A percentile compares a stretch with the other conserved stretches of the same genome.
These are phyloP conservation scores for Rhombomys opimus DNA, from an alignment of 2,113 vertebrate genomes.

Conservation along the genomic window DNA sequence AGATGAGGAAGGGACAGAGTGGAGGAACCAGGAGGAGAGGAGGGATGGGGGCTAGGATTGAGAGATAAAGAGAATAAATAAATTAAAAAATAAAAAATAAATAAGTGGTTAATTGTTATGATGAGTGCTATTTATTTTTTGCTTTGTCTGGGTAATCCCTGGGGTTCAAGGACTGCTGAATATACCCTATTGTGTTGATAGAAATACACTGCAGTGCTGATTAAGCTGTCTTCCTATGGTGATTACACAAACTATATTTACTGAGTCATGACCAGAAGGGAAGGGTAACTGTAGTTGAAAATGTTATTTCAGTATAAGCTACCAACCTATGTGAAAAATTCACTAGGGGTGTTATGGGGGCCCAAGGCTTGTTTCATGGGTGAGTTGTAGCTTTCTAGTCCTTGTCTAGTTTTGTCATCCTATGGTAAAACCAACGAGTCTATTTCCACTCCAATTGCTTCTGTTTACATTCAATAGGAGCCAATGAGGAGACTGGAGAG, in stretches of 20 bases:
- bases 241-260: no score
- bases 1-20: no score
- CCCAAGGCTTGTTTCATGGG: accelerated
- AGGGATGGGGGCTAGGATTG: no score
- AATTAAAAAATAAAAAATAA: no score
- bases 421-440: background rate
- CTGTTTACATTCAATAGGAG: accelerated
- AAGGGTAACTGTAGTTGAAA: background rate
- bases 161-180: background rate
- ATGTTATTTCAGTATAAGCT: background rate
- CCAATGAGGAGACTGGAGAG: background rate
- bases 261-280: background rate
- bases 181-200: no score
- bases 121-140: background rate
- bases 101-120: background rate
- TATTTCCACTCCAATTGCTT: background rate
- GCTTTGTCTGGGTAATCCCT: background rate
- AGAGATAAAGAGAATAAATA: no score
- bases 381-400: background rate
- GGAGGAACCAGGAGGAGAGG: no score
- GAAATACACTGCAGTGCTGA: background rate
- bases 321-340: background rate
- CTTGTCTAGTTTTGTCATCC: background rate
- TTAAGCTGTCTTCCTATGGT: no score
- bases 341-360: no score